A percentile compares a stretch with the other conserved stretches of the same genome.
phyloP scores from a whole-genome alignment of 2,888 invertebrate genomes.

The Lasius platythorax region DNA sequence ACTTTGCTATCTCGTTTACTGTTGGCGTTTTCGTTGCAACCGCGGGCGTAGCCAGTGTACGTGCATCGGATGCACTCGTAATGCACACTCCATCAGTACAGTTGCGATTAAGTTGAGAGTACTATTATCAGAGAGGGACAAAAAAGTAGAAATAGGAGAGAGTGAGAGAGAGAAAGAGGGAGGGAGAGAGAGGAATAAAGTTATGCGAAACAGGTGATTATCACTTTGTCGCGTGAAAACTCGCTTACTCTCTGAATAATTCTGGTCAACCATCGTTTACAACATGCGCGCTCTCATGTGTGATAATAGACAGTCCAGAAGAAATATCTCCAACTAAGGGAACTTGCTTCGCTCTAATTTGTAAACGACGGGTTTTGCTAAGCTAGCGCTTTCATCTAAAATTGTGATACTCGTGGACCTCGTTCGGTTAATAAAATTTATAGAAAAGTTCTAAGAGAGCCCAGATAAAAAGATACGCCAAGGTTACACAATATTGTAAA shows the following conservation, averaged over 20 bases:
- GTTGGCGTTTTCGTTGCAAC: slow-evolving; percentile 49
- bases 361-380: background rate
- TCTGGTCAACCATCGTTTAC: slow-evolving; percentile 27
- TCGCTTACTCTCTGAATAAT: slow-evolving; percentile 54
- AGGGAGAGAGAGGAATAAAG: slow-evolving; percentile 7
- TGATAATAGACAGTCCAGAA: slow-evolving; percentile 35
- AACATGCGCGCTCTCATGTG: slow-evolving; percentile 1
- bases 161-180: background rate
- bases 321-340: slow-evolving; percentile 33
- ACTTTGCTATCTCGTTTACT: slow-evolving; percentile 60
- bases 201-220: slow-evolving; percentile 67
- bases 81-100: slow-evolving; percentile 66
- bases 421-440: slow-evolving; percentile 6
- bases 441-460: background rate
- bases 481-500: slow-evolving; percentile 22
- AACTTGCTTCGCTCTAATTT: slow-evolving; percentile 19
- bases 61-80: slow-evolving; percentile 60
- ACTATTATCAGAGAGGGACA: slow-evolving; percentile 42
- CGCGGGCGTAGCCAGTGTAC: slow-evolving; percentile 34
- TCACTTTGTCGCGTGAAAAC: slow-evolving; percentile 56
- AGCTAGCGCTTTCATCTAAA: background rate
- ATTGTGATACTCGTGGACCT: background rate
- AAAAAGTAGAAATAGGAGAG: slow-evolving; percentile 51
- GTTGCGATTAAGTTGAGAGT: slow-evolving; percentile 60
- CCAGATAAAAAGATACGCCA: background rate